Evolutionary conservation across 2,888 invertebrate species (phyloP).

Genomic region (Drosophila recens): DNA sequence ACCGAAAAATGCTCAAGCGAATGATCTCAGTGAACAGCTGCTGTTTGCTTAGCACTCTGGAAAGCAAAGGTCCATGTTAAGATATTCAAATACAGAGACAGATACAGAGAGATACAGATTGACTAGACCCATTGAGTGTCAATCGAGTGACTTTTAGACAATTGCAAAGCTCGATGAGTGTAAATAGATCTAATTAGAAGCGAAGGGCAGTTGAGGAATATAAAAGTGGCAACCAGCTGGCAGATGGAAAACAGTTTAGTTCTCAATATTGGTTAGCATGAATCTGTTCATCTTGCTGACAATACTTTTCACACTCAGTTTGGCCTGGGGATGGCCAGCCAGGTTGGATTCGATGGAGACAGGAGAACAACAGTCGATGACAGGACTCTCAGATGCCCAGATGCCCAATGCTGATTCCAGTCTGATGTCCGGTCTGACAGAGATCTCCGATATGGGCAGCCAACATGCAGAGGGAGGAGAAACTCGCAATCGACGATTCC

Average conservation of each 20-base stretch:
- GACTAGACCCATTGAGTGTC: background rate
- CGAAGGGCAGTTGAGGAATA: constrained; percentile 36
- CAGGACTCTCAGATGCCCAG: background rate
- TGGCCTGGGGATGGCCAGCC: constrained; percentile 29
- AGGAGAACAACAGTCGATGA: background rate
- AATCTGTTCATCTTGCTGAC: constrained; percentile 32
- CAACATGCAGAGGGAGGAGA: constrained; percentile 47
- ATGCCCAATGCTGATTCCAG: background rate
- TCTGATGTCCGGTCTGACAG: constrained; percentile 31
- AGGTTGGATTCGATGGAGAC: constrained; percentile 8
- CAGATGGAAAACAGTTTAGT: constrained; percentile 20
- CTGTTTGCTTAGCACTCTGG: constrained; percentile 24
- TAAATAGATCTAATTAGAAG: constrained; percentile 42
- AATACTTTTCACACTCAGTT: constrained; percentile 9
- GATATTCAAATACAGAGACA: background rate
- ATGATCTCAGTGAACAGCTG: background rate
- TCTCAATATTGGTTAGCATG: constrained; percentile 27
- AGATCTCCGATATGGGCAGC: constrained; percentile 56
- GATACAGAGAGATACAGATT: background rate
- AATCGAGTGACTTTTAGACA: background rate
- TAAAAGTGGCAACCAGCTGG: constrained; percentile 39
- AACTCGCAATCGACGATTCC: constrained; percentile 43
- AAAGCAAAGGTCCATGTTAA: constrained; percentile 2
- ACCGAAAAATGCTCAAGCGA: background rate
- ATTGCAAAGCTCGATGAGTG: constrained; percentile 21